Conservation (phyloP, 2,888 invertebrate species). For the Polydrusus tereticollis region DNA sequence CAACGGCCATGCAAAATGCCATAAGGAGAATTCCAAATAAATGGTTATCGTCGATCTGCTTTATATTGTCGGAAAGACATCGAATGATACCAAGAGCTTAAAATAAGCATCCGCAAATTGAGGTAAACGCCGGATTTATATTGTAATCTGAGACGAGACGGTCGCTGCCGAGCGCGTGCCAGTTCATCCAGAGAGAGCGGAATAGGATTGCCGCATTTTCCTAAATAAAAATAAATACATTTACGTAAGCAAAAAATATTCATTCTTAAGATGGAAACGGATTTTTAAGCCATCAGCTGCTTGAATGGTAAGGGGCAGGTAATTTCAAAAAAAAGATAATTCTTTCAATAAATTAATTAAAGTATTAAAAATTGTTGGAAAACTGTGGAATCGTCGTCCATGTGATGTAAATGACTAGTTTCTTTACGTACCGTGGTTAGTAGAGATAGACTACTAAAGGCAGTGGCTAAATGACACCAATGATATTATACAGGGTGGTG, state of each 20-base stretch:
- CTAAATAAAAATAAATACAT: constrained; percentile 18
- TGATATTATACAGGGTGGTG: too few relatives aligned
- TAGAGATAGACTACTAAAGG: too few relatives aligned
- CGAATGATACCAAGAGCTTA: constrained; percentile 34
- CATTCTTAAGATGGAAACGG: background rate
- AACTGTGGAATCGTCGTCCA: too few relatives aligned
- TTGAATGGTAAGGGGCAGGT: background rate
- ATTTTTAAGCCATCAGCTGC: background rate
- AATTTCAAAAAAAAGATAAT: background rate
- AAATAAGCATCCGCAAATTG: constrained; percentile 43
- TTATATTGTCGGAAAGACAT: constrained; percentile 27
- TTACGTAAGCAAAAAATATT: constrained; percentile 27
- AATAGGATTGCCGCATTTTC: constrained; percentile 24
- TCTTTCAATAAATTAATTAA: too few relatives aligned
- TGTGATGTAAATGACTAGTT: too few relatives aligned
- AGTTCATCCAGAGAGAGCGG: constrained; percentile 20
- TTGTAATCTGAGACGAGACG: constrained; percentile 40
- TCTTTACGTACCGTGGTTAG: too few relatives aligned
- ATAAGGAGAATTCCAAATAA: constrained; percentile 3
- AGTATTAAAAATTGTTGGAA: too few relatives aligned
- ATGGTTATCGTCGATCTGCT: constrained; percentile 11
- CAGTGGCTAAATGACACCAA: too few relatives aligned
- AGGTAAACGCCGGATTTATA: constrained; percentile 44
- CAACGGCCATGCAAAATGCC: background rate
- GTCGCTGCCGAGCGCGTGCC: constrained; percentile 37